phyloP scores from a whole-genome alignment of 1,140 invertebrate genomes.

The Aphidius ervi region DNA sequence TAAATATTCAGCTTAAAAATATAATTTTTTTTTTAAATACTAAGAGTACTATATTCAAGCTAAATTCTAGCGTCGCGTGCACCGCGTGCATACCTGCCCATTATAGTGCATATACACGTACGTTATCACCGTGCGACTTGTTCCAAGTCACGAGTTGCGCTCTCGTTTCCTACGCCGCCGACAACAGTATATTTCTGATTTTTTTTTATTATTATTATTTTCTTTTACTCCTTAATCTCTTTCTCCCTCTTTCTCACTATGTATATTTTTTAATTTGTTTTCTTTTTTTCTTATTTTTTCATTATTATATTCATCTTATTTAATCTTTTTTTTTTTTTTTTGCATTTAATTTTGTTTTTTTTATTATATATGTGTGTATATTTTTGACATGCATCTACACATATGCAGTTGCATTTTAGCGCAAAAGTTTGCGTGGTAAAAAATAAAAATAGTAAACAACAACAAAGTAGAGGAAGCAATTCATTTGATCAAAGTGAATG shows the following conservation, averaged over 20 bases:
- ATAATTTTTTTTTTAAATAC: no score
- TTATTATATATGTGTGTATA: not conserved
- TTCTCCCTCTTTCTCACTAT: not conserved
- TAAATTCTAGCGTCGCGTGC: slow-evolving; percentile 21
- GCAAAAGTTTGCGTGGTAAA: no score
- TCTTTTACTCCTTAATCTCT: not conserved
- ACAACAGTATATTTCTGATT: slow-evolving; percentile 3
- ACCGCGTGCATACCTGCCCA: slow-evolving; percentile 23
- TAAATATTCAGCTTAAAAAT: no score
- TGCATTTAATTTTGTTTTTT: not conserved
- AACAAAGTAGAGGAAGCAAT: slow-evolving; percentile 8
- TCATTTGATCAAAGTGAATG: slow-evolving; percentile 11
- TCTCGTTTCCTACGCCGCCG: slow-evolving; percentile 19
- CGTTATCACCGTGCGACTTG: slow-evolving; percentile 25
- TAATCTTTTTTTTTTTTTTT: not conserved
- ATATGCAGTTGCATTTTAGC: no score
- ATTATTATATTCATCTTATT: not conserved
- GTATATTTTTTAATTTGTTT: slow-evolving; percentile 2
- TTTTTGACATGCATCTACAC: no score
- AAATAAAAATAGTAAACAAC: no score
- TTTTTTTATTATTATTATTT: not conserved
- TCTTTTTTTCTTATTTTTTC: not conserved
- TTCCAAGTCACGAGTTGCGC: slow-evolving; percentile 23
- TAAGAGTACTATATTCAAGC: slow-evolving; percentile 9
- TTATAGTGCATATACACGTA: slow-evolving; percentile 19